Conservation (phyloP, 2,113 vertebrate species). For the Upupa epops region DNA sequence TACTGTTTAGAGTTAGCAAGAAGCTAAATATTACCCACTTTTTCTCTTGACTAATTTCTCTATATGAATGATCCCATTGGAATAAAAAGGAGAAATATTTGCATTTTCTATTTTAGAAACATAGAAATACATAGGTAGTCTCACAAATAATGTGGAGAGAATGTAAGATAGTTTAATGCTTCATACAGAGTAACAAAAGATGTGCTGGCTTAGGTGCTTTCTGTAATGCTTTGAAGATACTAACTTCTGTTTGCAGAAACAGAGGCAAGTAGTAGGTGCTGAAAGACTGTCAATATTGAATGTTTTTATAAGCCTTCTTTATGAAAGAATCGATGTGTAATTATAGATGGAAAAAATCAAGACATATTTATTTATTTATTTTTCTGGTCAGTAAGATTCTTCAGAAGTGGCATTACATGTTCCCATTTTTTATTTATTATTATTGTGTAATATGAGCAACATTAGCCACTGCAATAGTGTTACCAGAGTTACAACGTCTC, state of each 20-base stretch:
- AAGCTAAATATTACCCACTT: background rate
- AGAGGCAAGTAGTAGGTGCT: background rate
- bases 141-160: background rate
- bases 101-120: background rate
- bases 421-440: background rate
- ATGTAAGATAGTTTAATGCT: background rate
- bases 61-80: background rate
- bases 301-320: background rate
- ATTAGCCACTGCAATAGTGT: background rate
- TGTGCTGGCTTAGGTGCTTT: background rate
- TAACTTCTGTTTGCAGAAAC: background rate
- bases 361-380: background rate
- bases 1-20: background rate
- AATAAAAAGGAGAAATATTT: background rate
- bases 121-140: background rate
- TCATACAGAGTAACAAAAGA: background rate
- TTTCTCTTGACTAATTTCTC: background rate
- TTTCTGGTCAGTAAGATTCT: background rate
- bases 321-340: background rate
- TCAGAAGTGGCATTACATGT: background rate
- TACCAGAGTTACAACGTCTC: background rate
- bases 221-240: background rate
- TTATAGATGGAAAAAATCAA: background rate
- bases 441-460: background rate
- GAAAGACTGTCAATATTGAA: background rate